Percentiles rank a stretch among this genome's conserved stretches.
These are phyloP conservation scores for Pristionchus pacificus DNA, from an alignment of 1,140 invertebrate genomes.

Conservation along the genomic window DNA sequence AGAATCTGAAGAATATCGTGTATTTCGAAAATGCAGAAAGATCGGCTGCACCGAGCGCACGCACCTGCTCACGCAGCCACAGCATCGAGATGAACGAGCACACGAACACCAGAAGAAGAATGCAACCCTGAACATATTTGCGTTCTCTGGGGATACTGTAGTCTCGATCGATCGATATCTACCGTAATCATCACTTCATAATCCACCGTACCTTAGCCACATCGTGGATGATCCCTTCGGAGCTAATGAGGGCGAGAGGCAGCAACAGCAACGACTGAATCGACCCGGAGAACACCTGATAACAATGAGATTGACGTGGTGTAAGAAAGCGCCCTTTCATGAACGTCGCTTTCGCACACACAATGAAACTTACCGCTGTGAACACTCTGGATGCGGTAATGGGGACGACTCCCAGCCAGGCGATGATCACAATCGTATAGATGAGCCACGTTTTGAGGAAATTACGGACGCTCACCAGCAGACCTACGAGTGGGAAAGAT, in stretches of 20 bases:
- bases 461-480: slow-evolving; percentile 79
- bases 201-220: slow-evolving; percentile 76
- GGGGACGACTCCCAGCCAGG: slow-evolving; percentile 94
- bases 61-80: slow-evolving; percentile 84
- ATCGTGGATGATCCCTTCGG: slow-evolving; percentile 46
- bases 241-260: slow-evolving; percentile 73
- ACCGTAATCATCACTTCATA: too few species aligned
- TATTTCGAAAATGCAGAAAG: not conserved
- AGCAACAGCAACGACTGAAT: slow-evolving; percentile 74
- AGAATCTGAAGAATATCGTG: slow-evolving; percentile 62
- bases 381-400: slow-evolving; percentile 74
- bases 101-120: slow-evolving; percentile 70
- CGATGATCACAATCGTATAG: slow-evolving; percentile 86
- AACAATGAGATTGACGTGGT: too few species aligned
- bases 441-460: slow-evolving; percentile 93
- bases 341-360: too few species aligned
- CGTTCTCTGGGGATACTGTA: too few species aligned
- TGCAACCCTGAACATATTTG: slow-evolving; percentile 13
- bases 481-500: too few species aligned
- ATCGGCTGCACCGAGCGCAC: not conserved
- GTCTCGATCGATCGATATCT: not conserved
- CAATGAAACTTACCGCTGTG: slow-evolving; percentile 13
- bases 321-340: too few species aligned
- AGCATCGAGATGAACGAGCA: slow-evolving; percentile 96
- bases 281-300: slow-evolving; percentile 39